Base-by-base conservation (phyloP, 1,140 invertebrate species). In the Chionoecetes opilio region DNA sequence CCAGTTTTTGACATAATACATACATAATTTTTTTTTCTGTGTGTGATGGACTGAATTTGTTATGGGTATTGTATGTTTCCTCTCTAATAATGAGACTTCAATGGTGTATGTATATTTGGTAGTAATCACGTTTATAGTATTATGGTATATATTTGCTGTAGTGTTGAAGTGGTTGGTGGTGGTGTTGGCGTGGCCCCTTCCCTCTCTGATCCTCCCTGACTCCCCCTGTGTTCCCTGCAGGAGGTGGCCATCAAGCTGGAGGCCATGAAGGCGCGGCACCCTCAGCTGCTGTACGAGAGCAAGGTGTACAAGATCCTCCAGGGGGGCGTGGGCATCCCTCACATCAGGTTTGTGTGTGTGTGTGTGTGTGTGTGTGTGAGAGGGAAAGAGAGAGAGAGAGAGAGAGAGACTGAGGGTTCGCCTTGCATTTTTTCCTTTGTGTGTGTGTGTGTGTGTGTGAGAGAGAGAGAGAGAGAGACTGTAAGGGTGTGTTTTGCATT, bases 201-300 rank as follows among this genome's bases (percentile, higher is more conserved):
- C 11, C 53, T 75, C n/a, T n/a, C n/a, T 84, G 3, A 6, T 26
- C 82, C n/a, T n/a, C 26, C 5, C 26, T 84, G 6, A 6, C 82
- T 84, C n/a, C n/a, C n/a, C n/a, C n/a, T n/a, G n/a, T n/a, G n/a
- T n/a, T n/a, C n/a, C n/a, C 26, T 96, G 34, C 95, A 97, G 97
- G 98, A 98, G 97, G 98, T 98, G 32, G 98, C 98, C 35, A 97
- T 98, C 29, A 98, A 98, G 96, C 96, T 98, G 89, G 98, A 98
- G 97, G 97, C 97, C 75, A 96, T 97, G 32, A 98, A 97, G 96
- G 97, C 98, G 38, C 96, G 97, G 95, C 98, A 98, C 97, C 98
- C 98, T 82, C 98, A 98, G 96, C 97, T 98, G 26, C 97, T 98
- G 46, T 98, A 98, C 97, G 98, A 98, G 97, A 97, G 97, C 96